Base-by-base conservation (phyloP, 2,113 vertebrate species). In the Cryptotis parvus region DNA sequence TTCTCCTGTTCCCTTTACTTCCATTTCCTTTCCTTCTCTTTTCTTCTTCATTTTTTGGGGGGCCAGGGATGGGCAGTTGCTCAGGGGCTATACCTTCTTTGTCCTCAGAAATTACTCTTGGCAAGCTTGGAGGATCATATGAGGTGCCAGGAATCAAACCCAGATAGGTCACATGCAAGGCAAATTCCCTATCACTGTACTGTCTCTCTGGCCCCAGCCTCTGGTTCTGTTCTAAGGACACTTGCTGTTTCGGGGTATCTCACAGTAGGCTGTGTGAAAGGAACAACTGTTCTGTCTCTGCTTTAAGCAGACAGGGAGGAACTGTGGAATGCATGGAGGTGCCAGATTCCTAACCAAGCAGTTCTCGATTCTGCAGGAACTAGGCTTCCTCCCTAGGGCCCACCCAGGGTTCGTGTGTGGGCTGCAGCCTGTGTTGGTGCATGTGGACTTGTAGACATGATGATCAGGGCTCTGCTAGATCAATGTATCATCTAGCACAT, bases 401-500 rank as follows among this genome's bases (percentile, higher is more conserved):
- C 8, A 74, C 39, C 35, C 27, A 55, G 33, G 31, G 35, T 27
- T 15, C 0, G 0, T 41, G 7, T 35, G 6, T 4, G 66, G 37
- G 39, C 66, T 45, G 2, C 29, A 58, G 27, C 29, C 31, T 76
- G 7, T 61, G 18, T 58, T 58, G 20, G 55, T 58, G 55, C 22
- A 24, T 3, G 7, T 24, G 55, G 22, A 6, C 18, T 58, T 58
- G 55, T 22, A 22, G 33, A 35, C 14, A 26, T 79, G 15, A 8
- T 9, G 6, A 20, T 72, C 35, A 79, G 41, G 75, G 55, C 55
- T 7, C 33, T 43, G 33, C 20, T 9, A 27, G 52, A 11, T 22
- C 68, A 39, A n/a, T 33, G 10, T 37, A 2, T 37, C 15, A 20
- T 35, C 10, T 0, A 39, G 41, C 11, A 0, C 18, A 39, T 1